Percentiles rank a stretch among this genome's conserved stretches.
Evolutionary conservation across 2,113 vertebrate genomes (phyloP).

Genomic region (Spea bombifrons): DNA sequence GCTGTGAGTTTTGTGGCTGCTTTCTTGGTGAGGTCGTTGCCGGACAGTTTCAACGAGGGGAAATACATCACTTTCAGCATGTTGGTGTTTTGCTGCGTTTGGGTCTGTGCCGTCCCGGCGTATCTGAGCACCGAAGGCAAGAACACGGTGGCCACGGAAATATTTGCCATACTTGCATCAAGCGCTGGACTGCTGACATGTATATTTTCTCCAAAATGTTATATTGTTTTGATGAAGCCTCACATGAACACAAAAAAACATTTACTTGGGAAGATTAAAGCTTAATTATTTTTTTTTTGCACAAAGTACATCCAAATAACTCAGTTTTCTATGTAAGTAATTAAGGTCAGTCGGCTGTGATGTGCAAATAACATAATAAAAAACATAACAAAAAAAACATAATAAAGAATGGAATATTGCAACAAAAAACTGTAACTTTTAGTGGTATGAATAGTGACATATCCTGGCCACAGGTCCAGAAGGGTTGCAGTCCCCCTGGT

Average conservation of each 20-base stretch:
- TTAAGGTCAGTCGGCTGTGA: no score
- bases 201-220: constrained; percentile 68
- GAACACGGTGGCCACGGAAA: constrained; percentile 56
- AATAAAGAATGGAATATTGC: no score
- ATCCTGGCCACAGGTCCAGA: no score
- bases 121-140: constrained; percentile 60
- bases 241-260: constrained; percentile 61
- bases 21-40: constrained; percentile 53
- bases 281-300: no score
- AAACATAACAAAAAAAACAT: no score
- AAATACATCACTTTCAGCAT: constrained; percentile 62
- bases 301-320: no score
- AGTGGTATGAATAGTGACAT: no score
- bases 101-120: constrained; percentile 56
- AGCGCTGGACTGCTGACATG: constrained; percentile 60
- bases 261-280: not conserved
- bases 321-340: no score
- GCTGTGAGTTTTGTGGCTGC: constrained; percentile 26
- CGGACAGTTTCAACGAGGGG: constrained; percentile 59
- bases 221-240: constrained; percentile 63
- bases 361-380: no score
- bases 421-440: no score
- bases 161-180: constrained; percentile 59
- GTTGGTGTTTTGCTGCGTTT: constrained; percentile 60
- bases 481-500: no score